These are phyloP conservation scores for Gavia stellata DNA, from an alignment of 2,113 vertebrate species.

Conservation along the genomic window DNA sequence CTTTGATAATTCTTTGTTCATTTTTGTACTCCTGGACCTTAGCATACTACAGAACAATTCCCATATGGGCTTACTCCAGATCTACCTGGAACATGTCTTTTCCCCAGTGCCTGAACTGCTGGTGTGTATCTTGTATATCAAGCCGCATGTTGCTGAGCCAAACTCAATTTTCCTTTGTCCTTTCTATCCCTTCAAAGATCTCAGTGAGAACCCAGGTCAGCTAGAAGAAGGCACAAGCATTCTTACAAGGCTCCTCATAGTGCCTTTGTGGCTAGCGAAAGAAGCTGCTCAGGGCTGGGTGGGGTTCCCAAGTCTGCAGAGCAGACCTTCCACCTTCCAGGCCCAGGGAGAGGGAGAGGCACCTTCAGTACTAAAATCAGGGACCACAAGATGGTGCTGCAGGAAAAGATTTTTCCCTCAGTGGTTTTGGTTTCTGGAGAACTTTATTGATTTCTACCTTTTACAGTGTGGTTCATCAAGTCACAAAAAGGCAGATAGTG, in stretches of 20 bases:
- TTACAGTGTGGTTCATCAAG: constrained; percentile 15
- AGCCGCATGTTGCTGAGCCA: background rate
- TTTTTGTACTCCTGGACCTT: background rate
- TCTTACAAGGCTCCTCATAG: background rate
- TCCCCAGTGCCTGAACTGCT: background rate
- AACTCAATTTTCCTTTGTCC: background rate
- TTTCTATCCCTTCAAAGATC: background rate
- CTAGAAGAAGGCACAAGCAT: background rate
- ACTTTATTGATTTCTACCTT: constrained; percentile 21
- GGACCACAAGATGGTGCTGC: constrained; percentile 63
- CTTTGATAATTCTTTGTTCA: background rate
- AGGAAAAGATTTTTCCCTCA: constrained; percentile 41
- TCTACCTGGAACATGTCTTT: background rate
- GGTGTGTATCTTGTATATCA: background rate
- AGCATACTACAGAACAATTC: background rate
- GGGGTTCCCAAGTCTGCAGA: background rate
- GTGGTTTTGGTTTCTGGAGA: background rate
- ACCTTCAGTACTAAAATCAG: background rate
- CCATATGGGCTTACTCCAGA: background rate
- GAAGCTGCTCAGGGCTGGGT: background rate
- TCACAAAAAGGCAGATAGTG: constrained; percentile 13
- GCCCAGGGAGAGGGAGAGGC: background rate
- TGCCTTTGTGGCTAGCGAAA: background rate
- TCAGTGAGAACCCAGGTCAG: no score
- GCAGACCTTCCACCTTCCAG: background rate